phyloP scores from a whole-genome alignment of 92 coral and sea anemone species.

The Blastomussa wellsi region DNA sequence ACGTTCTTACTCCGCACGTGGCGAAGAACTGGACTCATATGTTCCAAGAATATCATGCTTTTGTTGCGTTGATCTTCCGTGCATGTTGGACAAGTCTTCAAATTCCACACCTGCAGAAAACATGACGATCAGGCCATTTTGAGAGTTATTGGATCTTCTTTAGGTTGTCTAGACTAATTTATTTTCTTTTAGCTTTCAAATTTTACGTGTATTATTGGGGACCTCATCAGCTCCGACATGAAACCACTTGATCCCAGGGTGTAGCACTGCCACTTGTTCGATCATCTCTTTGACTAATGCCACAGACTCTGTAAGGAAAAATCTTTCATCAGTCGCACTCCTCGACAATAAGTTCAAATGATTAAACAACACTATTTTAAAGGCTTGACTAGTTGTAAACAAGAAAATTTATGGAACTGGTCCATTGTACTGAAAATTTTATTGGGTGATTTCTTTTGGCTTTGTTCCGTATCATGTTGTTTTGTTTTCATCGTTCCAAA shows the following conservation, averaged over 20 bases:
- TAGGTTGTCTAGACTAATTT: background rate
- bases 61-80: slow-evolving; percentile 62
- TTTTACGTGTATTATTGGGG: background rate
- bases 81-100: slow-evolving; percentile 75
- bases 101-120: slow-evolving; percentile 71
- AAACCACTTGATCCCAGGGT: slow-evolving; percentile 72
- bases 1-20: slow-evolving; percentile 67
- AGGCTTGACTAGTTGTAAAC: background rate
- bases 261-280: slow-evolving; percentile 71
- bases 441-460: background rate
- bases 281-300: slow-evolving; percentile 67
- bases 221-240: slow-evolving; percentile 97
- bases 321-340: no score
- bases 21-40: slow-evolving; percentile 81
- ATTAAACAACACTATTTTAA: background rate
- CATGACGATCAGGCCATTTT: background rate
- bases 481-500: no score
- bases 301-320: slow-evolving; percentile 44
- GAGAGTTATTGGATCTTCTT: background rate
- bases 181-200: background rate
- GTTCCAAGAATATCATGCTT: slow-evolving; percentile 67
- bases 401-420: background rate
- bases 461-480: no score
- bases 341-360: background rate
- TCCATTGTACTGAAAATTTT: background rate